Evolutionary conservation across 2,797 vertebrate species (phyloP).

Genomic region (Natrix natrix): DNA sequence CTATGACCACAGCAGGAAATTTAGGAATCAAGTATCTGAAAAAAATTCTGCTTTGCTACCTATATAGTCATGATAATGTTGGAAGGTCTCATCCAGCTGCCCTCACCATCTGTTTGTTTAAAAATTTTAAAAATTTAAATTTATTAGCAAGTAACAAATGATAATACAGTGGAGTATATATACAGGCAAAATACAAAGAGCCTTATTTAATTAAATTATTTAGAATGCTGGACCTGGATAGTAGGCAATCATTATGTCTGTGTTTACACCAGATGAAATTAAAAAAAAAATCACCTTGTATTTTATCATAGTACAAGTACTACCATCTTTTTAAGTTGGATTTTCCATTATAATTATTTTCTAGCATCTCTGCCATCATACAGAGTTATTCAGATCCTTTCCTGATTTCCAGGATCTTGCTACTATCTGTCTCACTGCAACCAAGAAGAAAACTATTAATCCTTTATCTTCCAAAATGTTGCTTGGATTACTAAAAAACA

Average conservation of each 20-base stretch:
- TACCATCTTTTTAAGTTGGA: not conserved
- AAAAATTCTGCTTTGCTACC: not conserved
- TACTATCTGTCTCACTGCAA: not conserved
- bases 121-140: not conserved
- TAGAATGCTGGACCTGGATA: not conserved
- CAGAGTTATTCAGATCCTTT: not conserved
- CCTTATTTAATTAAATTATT: not conserved
- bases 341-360: not conserved
- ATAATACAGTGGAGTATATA: not conserved
- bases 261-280: not conserved
- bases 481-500: not conserved
- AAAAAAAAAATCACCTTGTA: not conserved
- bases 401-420: not conserved
- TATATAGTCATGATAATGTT: not conserved
- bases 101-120: not conserved
- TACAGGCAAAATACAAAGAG: not conserved
- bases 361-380: not conserved
- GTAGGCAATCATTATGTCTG: not conserved
- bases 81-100: not conserved
- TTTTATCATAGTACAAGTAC: not conserved
- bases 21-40: not conserved
- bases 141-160: not conserved
- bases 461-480: not conserved
- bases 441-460: not conserved
- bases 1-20: not conserved